Conservation (phyloP, 1,140 invertebrate genomes). For the Aphis gossypii region DNA sequence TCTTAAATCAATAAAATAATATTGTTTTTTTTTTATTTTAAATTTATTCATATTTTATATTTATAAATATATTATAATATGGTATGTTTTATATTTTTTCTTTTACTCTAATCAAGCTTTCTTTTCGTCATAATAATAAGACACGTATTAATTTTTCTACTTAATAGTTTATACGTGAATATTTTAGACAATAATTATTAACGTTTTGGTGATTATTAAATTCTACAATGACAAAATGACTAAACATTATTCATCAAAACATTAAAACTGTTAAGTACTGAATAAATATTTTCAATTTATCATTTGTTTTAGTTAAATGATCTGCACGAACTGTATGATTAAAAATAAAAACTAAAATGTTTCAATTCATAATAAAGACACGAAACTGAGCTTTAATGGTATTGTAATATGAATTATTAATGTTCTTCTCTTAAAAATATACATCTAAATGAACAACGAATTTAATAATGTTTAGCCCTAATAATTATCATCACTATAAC, state of each 20-base stretch:
- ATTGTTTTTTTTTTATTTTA: not conserved
- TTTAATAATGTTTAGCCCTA: not conserved
- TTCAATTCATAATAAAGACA: not conserved
- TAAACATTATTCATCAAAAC: not conserved
- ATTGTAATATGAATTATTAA: not conserved
- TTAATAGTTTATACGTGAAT: not conserved
- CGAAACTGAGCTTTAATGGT: not conserved
- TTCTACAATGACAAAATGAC: not conserved
- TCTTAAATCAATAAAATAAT: not conserved
- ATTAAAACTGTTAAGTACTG: not conserved
- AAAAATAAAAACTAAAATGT: not conserved
- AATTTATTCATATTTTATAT: not conserved
- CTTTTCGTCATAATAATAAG: not conserved
- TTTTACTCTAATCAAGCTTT: not conserved
- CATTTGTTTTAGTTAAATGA: not conserved
- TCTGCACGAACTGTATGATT: not conserved
- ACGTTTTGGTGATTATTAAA: not conserved
- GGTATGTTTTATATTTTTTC: not conserved
- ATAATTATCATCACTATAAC: not conserved
- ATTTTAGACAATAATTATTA: not conserved
- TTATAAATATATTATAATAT: not conserved
- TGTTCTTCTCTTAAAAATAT: not conserved
- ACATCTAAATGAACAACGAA: not conserved
- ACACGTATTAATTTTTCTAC: rapidly evolving
- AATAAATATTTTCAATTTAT: not conserved